Conservation (phyloP, 2,113 vertebrate genomes). For the Suncus etruscus region DNA sequence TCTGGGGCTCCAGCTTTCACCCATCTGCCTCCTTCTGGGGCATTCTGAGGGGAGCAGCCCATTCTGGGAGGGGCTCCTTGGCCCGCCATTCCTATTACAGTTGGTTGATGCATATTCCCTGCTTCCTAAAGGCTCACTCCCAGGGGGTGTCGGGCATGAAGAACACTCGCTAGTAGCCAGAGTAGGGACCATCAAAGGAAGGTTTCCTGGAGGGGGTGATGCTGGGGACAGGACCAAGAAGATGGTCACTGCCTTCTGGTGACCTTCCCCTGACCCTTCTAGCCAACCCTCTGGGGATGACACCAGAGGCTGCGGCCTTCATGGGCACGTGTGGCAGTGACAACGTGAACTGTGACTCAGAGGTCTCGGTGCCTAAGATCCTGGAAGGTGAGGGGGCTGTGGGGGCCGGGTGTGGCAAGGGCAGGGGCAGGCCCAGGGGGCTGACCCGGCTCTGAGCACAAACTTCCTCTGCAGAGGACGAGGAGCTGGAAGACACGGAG, state of each 20-base stretch:
- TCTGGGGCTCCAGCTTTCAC: not conserved
- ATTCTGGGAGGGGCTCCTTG: no score
- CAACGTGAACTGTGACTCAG: slow-evolving; percentile 89
- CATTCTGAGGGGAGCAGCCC: not conserved
- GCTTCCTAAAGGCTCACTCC: no score
- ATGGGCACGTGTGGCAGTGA: slow-evolving; percentile 90
- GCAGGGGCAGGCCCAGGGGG: not conserved
- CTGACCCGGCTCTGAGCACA: not conserved
- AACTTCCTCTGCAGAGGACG: slow-evolving; percentile 70
- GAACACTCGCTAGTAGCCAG: not conserved
- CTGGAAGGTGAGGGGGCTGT: slow-evolving; percentile 83
- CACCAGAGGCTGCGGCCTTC: slow-evolving; percentile 86
- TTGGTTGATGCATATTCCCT: rapidly evolving
- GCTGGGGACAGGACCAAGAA: not conserved
- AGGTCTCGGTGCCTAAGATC: slow-evolving; percentile 73
- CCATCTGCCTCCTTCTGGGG: not conserved
- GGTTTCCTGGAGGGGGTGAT: not conserved
- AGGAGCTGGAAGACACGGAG: slow-evolving; percentile 85
- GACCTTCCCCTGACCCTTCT: slow-evolving; percentile 56
- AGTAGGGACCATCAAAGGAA: not conserved
- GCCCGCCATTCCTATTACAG: not conserved
- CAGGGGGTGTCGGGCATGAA: no score
- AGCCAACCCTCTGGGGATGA: slow-evolving; percentile 86
- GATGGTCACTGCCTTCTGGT: not conserved
- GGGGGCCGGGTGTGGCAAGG: rapidly evolving